phyloP scores from a whole-genome alignment of 2,113 vertebrate genomes.

The Nansenia antarctica region DNA sequence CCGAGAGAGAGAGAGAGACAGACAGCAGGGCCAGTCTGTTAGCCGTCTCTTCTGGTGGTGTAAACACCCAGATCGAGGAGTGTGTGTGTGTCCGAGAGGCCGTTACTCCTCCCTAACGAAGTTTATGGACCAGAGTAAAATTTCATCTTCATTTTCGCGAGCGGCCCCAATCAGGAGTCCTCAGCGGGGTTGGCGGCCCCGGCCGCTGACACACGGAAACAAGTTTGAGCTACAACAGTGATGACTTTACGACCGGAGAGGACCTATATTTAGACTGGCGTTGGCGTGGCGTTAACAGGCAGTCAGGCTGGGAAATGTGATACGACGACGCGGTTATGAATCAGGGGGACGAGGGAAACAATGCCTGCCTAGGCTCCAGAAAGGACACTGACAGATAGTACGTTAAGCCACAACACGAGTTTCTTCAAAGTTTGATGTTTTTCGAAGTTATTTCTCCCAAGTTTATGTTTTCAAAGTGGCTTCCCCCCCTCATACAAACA shows the following conservation, averaged over 20 bases:
- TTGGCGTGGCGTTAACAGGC: constrained; percentile 52
- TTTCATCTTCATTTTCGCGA: constrained; percentile 61
- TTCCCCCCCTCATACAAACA: too few relatives aligned
- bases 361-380: too few relatives aligned
- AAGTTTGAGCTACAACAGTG: constrained; percentile 57
- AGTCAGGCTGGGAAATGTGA: not conserved
- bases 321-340: too few relatives aligned
- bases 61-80: not conserved
- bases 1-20: not conserved
- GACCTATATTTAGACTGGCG: constrained; percentile 65
- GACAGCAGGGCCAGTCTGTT: not conserved
- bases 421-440: too few relatives aligned
- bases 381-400: too few relatives aligned
- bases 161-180: constrained; percentile 62
- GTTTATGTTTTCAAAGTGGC: too few relatives aligned
- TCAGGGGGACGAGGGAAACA: too few relatives aligned
- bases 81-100: not conserved
- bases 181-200: constrained; percentile 55
- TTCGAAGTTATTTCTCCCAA: too few relatives aligned
- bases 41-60: not conserved
- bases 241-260: constrained; percentile 64
- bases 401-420: too few relatives aligned
- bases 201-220: constrained; percentile 62
- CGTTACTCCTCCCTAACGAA: constrained; percentile 44
- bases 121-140: constrained; percentile 49